Percentiles rank a stretch among this genome's conserved stretches.
These are phyloP conservation scores for Diadumene lineata DNA, from an alignment of 92 coral and sea anemone species.

Conservation along the genomic window DNA sequence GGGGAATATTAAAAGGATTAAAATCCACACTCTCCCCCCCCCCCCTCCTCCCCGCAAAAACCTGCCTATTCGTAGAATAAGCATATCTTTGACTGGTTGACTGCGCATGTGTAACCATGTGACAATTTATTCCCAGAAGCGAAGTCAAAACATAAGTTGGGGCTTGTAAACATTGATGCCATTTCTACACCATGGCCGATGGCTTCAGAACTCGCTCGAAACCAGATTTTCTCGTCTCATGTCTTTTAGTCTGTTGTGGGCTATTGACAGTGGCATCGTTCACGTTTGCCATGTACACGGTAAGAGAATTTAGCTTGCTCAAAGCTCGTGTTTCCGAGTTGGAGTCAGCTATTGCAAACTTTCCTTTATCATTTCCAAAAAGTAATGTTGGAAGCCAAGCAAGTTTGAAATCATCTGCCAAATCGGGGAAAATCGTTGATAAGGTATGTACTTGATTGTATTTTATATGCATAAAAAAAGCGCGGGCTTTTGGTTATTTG, in stretches of 20 bases:
- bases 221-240: conserved; percentile 12
- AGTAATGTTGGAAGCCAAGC: background rate
- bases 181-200: background rate
- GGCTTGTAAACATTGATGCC: too few species aligned
- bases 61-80: too few species aligned
- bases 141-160: background rate
- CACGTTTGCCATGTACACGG: conserved; percentile 68
- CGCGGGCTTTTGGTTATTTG: too few species aligned
- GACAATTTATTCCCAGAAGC: too few species aligned
- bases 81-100: too few species aligned
- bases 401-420: background rate
- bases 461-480: background rate
- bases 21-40: too few species aligned
- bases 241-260: conserved; percentile 34
- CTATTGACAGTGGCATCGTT: conserved; percentile 61
- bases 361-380: background rate
- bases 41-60: too few species aligned
- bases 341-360: conserved; percentile 12
- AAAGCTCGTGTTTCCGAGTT: conserved; percentile 42
- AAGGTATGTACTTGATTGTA: too few species aligned
- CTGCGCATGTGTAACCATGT: too few species aligned
- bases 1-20: too few species aligned
- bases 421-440: background rate
- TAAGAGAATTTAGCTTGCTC: conserved; percentile 45
- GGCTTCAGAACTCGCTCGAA: background rate